Percentiles rank a stretch among this genome's conserved stretches.
Evolutionary conservation across 2,797 vertebrate species (phyloP).

Genomic region (Okamejei kenojei): DNA sequence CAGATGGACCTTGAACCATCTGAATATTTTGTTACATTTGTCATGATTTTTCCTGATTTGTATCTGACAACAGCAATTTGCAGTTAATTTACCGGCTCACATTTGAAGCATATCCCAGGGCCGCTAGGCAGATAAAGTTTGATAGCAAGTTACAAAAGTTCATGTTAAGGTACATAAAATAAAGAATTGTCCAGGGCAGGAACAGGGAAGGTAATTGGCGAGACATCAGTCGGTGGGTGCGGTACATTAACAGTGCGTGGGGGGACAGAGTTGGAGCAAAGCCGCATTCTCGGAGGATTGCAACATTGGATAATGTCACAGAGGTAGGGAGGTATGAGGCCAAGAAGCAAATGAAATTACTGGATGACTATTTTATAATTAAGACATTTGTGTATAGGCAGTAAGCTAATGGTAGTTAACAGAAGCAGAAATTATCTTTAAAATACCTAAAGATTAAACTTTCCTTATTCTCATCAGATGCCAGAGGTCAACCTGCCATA

Average conservation of each 20-base stretch:
- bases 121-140: background rate
- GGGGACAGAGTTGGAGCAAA: background rate
- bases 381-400: background rate
- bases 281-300: background rate
- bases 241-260: background rate
- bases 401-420: background rate
- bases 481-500: background rate
- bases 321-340: background rate
- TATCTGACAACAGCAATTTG: background rate
- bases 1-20: background rate
- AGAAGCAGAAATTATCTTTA: background rate
- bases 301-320: background rate
- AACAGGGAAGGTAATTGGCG: background rate
- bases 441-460: background rate
- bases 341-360: background rate
- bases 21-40: background rate
- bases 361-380: background rate
- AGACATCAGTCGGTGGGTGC: background rate
- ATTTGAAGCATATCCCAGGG: background rate
- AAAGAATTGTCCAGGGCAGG: no score
- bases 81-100: no score
- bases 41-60: background rate
- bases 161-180: background rate
- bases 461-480: background rate
- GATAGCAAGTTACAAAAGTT: background rate